Percentiles rank a stretch among this genome's conserved stretches.
These are phyloP conservation scores for Siniperca chuatsi DNA, from an alignment of 2,113 vertebrate genomes.

Conservation along the genomic window DNA sequence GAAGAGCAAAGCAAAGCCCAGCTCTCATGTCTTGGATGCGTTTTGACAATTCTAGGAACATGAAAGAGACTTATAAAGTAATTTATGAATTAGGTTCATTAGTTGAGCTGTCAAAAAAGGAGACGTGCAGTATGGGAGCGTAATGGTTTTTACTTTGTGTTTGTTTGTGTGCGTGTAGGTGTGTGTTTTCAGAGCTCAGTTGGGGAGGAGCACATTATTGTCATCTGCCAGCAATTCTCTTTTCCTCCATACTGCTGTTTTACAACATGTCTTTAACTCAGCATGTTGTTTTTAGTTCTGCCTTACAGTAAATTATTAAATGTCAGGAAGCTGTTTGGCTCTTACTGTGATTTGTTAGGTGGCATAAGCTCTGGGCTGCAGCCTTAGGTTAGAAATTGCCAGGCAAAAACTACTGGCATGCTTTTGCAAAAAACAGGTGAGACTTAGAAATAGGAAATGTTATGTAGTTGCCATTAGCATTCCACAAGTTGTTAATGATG, in stretches of 20 bases:
- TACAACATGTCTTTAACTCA: slow-evolving; percentile 52
- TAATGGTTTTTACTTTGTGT: slow-evolving; percentile 28
- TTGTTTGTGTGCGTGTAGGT: slow-evolving; percentile 16
- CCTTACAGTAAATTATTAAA: slow-evolving; percentile 56
- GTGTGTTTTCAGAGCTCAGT: slow-evolving; percentile 30
- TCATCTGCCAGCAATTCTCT: slow-evolving; percentile 70
- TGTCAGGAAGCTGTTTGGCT: slow-evolving; percentile 47
- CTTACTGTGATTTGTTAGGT: slow-evolving; percentile 18
- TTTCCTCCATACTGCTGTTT: slow-evolving; percentile 64
- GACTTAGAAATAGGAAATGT: slow-evolving; percentile 24
- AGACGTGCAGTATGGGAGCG: neutral
- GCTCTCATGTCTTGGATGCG: neutral
- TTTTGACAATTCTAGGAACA: slow-evolving; percentile 55
- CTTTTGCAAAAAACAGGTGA: neutral
- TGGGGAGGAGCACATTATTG: slow-evolving; percentile 42
- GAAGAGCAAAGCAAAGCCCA: slow-evolving; percentile 42
- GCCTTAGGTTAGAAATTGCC: slow-evolving; percentile 22
- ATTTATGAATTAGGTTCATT: slow-evolving; percentile 44
- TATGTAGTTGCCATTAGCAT: slow-evolving; percentile 23
- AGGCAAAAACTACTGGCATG: slow-evolving; percentile 5
- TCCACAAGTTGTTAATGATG: slow-evolving; percentile 48
- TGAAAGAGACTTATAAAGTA: slow-evolving; percentile 31
- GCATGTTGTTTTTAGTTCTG: slow-evolving; percentile 53
- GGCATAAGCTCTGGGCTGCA: slow-evolving; percentile 12
- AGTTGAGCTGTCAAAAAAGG: slow-evolving; percentile 36